A percentile compares a stretch with the other conserved stretches of the same genome.
These are phyloP conservation scores for Myotis myotis DNA, from an alignment of 2,797 vertebrate species.

Conservation along the genomic window DNA sequence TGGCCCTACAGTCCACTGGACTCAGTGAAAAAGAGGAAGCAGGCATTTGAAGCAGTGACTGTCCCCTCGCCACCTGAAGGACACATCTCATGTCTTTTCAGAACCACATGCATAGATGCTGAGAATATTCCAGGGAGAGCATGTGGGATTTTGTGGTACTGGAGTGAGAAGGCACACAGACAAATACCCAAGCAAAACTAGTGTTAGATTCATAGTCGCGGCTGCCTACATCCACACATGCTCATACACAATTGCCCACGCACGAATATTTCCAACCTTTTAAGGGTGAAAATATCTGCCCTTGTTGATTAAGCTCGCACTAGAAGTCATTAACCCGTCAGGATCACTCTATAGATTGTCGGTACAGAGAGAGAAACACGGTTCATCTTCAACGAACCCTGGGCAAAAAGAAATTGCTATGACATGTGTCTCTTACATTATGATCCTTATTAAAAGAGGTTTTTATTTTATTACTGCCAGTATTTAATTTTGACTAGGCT, in stretches of 20 bases:
- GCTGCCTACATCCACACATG: background rate
- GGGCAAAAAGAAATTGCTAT: slow-evolving; percentile 43
- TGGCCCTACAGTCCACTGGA: background rate
- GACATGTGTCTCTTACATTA: slow-evolving; percentile 59
- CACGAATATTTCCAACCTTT: background rate
- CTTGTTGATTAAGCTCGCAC: background rate
- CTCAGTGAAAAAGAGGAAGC: background rate
- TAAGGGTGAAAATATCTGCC: background rate
- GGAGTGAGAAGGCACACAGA: background rate
- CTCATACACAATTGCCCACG: background rate
- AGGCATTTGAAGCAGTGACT: background rate
- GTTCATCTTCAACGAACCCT: slow-evolving; percentile 36
- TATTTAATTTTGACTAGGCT: slow-evolving; percentile 74
- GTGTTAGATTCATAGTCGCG: background rate
- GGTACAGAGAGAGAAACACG: background rate
- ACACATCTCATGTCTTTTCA: background rate
- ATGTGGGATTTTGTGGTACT: background rate
- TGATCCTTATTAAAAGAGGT: slow-evolving; percentile 70
- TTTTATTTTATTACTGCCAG: slow-evolving; percentile 65
- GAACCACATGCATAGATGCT: background rate
- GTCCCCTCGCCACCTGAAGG: background rate
- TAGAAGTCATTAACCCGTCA: background rate
- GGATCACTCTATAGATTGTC: background rate
- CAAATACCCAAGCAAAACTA: background rate
- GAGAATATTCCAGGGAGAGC: background rate